Evolutionary conservation across 1,140 invertebrate species (phyloP).

Genomic region (Drosophila persimilis): DNA sequence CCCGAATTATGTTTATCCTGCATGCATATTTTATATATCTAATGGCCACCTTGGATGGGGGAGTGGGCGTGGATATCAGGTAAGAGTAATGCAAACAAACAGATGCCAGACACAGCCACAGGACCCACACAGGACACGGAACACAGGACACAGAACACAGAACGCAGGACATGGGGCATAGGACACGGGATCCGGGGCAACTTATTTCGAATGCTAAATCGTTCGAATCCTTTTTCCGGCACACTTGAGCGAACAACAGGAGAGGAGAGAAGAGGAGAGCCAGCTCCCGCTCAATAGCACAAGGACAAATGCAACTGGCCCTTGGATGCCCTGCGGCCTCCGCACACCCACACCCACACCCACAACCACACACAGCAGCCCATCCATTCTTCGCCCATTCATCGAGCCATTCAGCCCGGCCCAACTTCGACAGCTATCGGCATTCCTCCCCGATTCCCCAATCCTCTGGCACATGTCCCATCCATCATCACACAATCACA

Average conservation of each 20-base stretch:
- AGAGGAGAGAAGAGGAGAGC: constrained; percentile 1
- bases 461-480: constrained; percentile 59
- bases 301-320: constrained; percentile 62
- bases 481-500: constrained; percentile 82
- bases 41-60: constrained; percentile 58
- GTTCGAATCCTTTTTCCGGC: constrained; percentile 74
- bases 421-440: constrained; percentile 48
- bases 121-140: constrained; percentile 10
- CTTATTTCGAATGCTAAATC: constrained; percentile 79
- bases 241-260: constrained; percentile 62
- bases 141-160: constrained; percentile 9
- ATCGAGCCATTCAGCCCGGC: constrained; percentile 24
- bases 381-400: background rate
- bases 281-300: constrained; percentile 60
- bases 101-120: constrained; percentile 24
- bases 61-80: constrained; percentile 51
- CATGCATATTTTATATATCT: constrained; percentile 77
- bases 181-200: constrained; percentile 37
- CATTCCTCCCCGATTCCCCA: constrained; percentile 40
- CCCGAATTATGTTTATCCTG: constrained; percentile 75
- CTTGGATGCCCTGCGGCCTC: constrained; percentile 13
- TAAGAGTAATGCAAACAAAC: constrained; percentile 40
- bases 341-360: no score
- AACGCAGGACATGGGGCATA: constrained; percentile 6
- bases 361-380: no score